Conservation (phyloP, 2,113 vertebrate genomes). For the Strigops habroptila region DNA sequence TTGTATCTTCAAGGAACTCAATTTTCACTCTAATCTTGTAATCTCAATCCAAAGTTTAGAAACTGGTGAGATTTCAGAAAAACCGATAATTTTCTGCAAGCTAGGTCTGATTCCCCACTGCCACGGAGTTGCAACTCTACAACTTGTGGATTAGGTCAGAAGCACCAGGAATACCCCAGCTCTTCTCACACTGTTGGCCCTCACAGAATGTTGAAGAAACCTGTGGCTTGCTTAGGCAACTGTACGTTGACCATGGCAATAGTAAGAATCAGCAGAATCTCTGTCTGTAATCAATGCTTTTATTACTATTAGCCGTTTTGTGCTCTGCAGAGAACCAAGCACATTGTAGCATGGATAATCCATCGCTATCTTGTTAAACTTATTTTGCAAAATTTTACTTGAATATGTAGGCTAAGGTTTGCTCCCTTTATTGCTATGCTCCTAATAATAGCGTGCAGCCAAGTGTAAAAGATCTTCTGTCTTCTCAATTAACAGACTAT, state of each 20-base stretch:
- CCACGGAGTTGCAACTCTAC: background rate
- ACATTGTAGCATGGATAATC: background rate
- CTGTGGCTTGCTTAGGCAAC: background rate
- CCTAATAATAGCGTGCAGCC: conserved; percentile 55
- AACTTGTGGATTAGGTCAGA: background rate
- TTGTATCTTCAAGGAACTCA: background rate
- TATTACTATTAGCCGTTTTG: background rate
- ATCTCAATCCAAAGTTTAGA: background rate
- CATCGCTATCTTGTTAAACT: conserved; percentile 36
- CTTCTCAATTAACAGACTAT: conserved; percentile 68
- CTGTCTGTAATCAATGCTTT: background rate
- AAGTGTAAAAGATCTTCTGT: conserved; percentile 63
- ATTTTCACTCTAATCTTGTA: background rate
- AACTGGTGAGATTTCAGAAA: background rate
- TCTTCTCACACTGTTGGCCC: background rate
- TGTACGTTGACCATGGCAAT: background rate
- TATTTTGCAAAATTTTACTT: conserved; percentile 53
- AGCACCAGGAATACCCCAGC: background rate
- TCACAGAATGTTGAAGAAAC: background rate
- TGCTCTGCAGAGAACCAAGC: background rate
- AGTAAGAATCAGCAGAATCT: background rate
- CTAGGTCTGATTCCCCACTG: background rate
- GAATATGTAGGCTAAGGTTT: conserved; percentile 53
- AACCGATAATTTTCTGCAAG: background rate
- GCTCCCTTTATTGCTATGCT: conserved; percentile 49